Conservation (phyloP, 30 jellyfish, hydroid and myxozoan species). For the Chironex yamaguchii region DNA sequence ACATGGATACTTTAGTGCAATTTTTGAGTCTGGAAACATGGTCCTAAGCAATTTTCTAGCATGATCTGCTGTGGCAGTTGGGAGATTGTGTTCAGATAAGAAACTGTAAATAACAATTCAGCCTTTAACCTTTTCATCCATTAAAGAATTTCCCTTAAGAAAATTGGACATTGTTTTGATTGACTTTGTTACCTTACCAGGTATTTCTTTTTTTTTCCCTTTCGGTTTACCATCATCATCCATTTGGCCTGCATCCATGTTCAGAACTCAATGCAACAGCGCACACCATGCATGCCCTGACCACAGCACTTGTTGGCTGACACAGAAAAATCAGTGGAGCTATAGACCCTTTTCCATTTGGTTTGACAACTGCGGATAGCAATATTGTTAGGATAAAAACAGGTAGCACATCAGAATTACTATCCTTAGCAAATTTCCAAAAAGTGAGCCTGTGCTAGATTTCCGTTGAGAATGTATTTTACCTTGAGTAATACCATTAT, state of each 20-base stretch:
- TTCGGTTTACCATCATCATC: background rate
- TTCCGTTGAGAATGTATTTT: too few species aligned
- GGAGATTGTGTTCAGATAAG: slow-evolving; percentile 4
- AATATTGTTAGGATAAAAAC: too few species aligned
- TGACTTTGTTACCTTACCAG: background rate
- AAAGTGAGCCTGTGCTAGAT: too few species aligned
- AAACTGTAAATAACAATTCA: background rate
- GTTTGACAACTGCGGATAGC: too few species aligned
- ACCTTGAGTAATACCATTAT: too few species aligned
- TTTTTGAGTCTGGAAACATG: slow-evolving; percentile 3
- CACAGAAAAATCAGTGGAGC: too few species aligned
- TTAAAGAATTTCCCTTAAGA: background rate
- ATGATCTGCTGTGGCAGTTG: slow-evolving; percentile 18
- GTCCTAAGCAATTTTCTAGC: slow-evolving; percentile 6
- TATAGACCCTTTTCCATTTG: too few species aligned
- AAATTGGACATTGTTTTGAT: background rate
- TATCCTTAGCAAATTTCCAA: too few species aligned
- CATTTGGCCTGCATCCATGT: too few species aligned
- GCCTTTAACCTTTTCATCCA: slow-evolving; percentile 5
- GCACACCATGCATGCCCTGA: background rate
- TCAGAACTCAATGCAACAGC: background rate
- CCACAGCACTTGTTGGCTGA: background rate
- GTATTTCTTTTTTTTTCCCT: background rate
- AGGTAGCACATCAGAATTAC: too few species aligned
- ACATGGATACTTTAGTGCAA: slow-evolving; percentile 12